Conservation (phyloP, 2,888 invertebrate genomes). For the Drosophila subquinaria region DNA sequence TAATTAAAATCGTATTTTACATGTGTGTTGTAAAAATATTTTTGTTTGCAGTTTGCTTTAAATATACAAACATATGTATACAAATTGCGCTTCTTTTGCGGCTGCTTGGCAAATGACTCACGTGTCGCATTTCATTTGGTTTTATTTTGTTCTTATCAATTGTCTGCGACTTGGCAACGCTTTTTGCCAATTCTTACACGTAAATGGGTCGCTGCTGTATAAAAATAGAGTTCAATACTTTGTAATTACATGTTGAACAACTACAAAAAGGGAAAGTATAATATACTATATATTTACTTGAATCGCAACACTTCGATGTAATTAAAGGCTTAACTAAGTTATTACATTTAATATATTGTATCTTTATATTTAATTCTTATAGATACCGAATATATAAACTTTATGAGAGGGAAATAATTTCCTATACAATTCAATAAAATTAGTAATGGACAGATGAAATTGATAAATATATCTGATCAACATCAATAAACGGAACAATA, state of each 20-base stretch:
- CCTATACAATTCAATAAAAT: background rate
- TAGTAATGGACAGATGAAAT: no score
- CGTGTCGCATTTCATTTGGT: slow-evolving; percentile 42
- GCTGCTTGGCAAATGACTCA: slow-evolving; percentile 67
- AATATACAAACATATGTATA: slow-evolving; percentile 34
- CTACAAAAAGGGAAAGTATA: background rate
- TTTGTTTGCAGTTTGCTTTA: slow-evolving; percentile 19
- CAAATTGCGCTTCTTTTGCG: slow-evolving; percentile 21
- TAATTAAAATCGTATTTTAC: slow-evolving; percentile 63
- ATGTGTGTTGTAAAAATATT: slow-evolving; percentile 42
- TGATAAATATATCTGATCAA: background rate
- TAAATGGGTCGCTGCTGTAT: slow-evolving; percentile 63
- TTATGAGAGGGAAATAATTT: background rate
- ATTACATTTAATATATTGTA: no score
- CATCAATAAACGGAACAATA: background rate
- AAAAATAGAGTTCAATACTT: slow-evolving; percentile 57
- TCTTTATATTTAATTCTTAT: no score
- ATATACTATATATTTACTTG: background rate
- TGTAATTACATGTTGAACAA: slow-evolving; percentile 22
- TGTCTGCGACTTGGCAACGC: slow-evolving; percentile 48
- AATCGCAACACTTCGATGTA: background rate
- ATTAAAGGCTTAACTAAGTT: background rate
- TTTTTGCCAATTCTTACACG: slow-evolving; percentile 38
- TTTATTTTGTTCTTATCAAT: slow-evolving; percentile 53
- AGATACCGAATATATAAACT: no score